Conservation (phyloP, 2,888 invertebrate species). For the Andrena dorsata region DNA sequence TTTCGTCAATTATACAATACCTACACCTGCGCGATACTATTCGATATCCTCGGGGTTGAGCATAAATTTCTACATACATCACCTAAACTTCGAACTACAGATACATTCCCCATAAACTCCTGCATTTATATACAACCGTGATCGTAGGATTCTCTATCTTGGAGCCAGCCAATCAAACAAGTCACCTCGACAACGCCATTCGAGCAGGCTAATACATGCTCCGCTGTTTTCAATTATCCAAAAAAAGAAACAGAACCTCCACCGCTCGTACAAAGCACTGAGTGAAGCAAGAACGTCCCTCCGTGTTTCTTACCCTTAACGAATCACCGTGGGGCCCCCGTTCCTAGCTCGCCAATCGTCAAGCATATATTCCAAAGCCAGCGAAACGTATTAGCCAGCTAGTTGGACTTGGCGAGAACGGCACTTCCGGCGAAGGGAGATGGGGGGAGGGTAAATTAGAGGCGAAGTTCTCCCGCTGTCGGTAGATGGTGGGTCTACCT, state of each 20-base stretch:
- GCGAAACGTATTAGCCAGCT: conserved; percentile 59
- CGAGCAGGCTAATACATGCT: too few species aligned
- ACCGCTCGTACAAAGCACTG: too few species aligned
- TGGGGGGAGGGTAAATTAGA: conserved; percentile 68
- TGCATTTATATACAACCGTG: too few species aligned
- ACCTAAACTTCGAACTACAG: too few species aligned
- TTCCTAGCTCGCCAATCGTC: conserved; percentile 10
- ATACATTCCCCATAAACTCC: too few species aligned
- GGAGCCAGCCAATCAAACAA: too few species aligned
- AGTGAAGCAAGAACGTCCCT: too few species aligned
- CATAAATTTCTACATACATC: background rate
- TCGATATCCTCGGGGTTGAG: background rate
- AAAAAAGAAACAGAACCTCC: too few species aligned
- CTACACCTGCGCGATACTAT: conserved; percentile 25
- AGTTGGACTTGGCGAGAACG: conserved; percentile 54
- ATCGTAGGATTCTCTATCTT: too few species aligned
- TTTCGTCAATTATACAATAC: conserved; percentile 43
- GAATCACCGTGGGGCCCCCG: background rate
- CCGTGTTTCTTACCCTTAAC: background rate
- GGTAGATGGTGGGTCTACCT: conserved; percentile 61
- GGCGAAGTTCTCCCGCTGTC: conserved; percentile 56
- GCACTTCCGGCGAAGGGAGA: conserved; percentile 52
- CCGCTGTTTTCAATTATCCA: too few species aligned
- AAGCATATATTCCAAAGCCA: conserved; percentile 12
- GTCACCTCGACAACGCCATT: too few species aligned